Conservation (phyloP, 2,113 vertebrate genomes). For the Cynopterus brachyotis region DNA sequence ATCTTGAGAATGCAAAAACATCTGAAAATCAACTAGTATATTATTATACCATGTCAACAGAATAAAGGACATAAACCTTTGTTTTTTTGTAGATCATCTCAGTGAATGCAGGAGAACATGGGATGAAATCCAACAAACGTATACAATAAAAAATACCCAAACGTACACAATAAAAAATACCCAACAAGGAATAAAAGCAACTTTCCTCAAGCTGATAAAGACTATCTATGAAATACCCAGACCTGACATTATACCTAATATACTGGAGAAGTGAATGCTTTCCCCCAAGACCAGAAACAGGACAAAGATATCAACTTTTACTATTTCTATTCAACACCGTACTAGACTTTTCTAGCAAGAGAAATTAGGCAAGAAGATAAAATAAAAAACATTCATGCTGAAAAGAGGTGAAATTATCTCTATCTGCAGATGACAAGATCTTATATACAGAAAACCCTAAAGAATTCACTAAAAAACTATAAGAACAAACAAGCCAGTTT, state of each 20-base stretch:
- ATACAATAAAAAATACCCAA: neutral
- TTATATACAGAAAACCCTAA: neutral
- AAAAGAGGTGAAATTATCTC: neutral
- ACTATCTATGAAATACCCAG: neutral
- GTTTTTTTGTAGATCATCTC: constrained; percentile 3
- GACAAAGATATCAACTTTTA: neutral
- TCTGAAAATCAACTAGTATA: neutral
- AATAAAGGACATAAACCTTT: neutral
- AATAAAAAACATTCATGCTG: neutral
- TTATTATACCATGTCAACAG: neutral
- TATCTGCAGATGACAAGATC: neutral
- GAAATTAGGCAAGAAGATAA: neutral
- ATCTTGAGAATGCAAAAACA: neutral
- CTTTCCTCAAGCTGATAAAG: neutral
- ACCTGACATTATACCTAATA: neutral
- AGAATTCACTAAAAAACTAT: neutral
- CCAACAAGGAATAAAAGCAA: neutral
- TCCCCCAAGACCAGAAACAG: neutral
- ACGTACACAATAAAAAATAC: neutral
- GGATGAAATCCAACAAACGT: neutral
- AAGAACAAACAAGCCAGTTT: neutral
- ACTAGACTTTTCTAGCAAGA: neutral
- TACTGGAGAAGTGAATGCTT: constrained; percentile 30
- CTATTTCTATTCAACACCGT: neutral
- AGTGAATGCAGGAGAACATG: neutral